Percentiles rank a stretch among this genome's conserved stretches.
These are phyloP conservation scores for Drosophila parabipectinata DNA, from an alignment of 1,140 invertebrate species.

Conservation along the genomic window DNA sequence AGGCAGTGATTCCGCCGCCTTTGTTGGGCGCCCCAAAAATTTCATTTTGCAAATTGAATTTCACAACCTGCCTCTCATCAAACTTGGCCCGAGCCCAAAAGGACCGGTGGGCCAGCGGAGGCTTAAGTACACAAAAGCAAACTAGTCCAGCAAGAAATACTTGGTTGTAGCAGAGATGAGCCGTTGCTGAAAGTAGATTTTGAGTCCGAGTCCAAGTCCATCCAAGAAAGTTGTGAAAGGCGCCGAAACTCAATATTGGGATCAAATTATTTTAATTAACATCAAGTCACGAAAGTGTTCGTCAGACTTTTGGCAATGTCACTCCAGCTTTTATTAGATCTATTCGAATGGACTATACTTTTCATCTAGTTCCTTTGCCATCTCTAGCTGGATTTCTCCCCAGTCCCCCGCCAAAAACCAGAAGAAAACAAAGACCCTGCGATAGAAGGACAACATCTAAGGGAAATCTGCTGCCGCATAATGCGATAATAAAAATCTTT, in stretches of 20 bases:
- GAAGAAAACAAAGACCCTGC: conserved; percentile 19
- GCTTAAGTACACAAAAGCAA: conserved; percentile 64
- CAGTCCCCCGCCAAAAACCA: neutral
- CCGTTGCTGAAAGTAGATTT: conserved; percentile 16
- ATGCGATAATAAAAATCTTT: conserved; percentile 82
- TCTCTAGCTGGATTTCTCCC: conserved; percentile 12
- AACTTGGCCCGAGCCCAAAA: conserved; percentile 63
- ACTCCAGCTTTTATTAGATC: neutral
- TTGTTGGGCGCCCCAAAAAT: conserved; percentile 50
- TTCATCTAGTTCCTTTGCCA: too few relatives aligned
- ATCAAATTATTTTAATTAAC: conserved; percentile 1
- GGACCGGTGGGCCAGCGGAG: conserved; percentile 30
- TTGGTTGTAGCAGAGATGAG: conserved; percentile 11
- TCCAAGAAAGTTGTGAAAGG: conserved; percentile 4
- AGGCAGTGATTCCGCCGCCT: conserved; percentile 1
- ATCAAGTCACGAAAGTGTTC: neutral
- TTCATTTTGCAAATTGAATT: conserved; percentile 79
- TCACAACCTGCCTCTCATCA: conserved; percentile 50
- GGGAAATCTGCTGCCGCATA: conserved; percentile 77
- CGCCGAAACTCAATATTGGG: neutral
- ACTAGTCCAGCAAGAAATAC: conserved; percentile 48
- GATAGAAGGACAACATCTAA: conserved; percentile 38
- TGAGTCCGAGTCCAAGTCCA: neutral
- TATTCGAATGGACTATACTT: too few relatives aligned
- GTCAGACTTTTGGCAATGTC: neutral